phyloP scores from a whole-genome alignment of 2,888 invertebrate species.

The Candidula unifasciata region DNA sequence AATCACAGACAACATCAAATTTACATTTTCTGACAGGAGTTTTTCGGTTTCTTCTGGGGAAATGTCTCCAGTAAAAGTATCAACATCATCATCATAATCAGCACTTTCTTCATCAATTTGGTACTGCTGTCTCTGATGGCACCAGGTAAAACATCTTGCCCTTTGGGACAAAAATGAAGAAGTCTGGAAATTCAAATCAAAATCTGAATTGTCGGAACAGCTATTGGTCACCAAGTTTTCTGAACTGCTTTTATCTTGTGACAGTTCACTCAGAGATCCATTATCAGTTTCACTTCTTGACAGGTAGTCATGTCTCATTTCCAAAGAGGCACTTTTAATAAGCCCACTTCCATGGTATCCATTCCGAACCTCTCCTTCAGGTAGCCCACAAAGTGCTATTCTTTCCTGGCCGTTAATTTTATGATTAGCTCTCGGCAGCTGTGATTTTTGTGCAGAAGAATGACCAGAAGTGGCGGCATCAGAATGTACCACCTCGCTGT shows the following conservation, averaged over 20 bases:
- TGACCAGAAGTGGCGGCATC: constrained; percentile 75
- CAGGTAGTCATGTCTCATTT: constrained; percentile 43
- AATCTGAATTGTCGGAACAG: constrained; percentile 54
- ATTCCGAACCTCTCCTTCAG: constrained; percentile 31
- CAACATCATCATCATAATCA: constrained; percentile 28
- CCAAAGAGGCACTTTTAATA: constrained; percentile 53
- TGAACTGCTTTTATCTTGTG: constrained; percentile 47
- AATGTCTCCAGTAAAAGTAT: constrained; percentile 56
- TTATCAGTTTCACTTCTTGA: not conserved
- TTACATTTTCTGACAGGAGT: constrained; percentile 80
- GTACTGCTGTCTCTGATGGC: constrained; percentile 22
- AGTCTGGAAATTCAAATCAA: constrained; percentile 39
- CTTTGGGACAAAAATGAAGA: constrained; percentile 13
- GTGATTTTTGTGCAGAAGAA: constrained; percentile 83
- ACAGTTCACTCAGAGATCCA: constrained; percentile 16
- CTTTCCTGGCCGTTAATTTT: constrained; percentile 45
- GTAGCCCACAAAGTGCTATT: constrained; percentile 9
- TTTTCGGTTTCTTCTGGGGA: constrained; percentile 61
- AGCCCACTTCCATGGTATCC: constrained; percentile 1
- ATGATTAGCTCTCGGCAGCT: constrained; percentile 53
- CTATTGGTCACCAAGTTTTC: constrained; percentile 55
- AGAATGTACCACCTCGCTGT: constrained; percentile 52
- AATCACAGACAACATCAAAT: constrained; percentile 81
- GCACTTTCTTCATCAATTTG: constrained; percentile 11
- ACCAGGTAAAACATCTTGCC: constrained; percentile 29